Base-by-base conservation (phyloP, 30 jellyfish, hydroid and myxozoan species). In the Hydractinia symbiolongicarpus region DNA sequence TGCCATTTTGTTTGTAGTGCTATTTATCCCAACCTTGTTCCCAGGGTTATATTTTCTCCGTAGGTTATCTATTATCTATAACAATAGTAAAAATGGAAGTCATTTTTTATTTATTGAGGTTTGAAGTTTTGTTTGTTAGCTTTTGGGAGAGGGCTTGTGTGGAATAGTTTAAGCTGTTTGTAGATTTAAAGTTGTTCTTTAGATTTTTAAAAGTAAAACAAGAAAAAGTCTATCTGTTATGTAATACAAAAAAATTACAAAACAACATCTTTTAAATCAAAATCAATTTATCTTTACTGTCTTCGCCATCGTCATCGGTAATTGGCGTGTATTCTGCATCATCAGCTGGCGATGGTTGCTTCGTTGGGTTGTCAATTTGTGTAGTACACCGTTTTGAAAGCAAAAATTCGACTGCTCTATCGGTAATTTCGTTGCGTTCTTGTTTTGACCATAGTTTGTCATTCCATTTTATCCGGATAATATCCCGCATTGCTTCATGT, bases 401-500 rank as follows among this genome's bases (percentile, higher is more conserved):
- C 19, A 7, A 54, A 7, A 6, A 0, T 6, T 64, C 6, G 40
- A 7, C 16, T 64, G 19, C 74, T 7, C 16, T 7, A 6, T 13
- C 17, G 17, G 40, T 64, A 6, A 64, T 64, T 6, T 64, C 74
- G 9, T 13, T 13, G 9, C 74, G 9, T 13, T 64, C 74, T 64
- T 4, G 9, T 0, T 64, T 2, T 51, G 74, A 11, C 90, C 90
- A 82, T 9, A 62, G n/a, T 20, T 60, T 79, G 80, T 86, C 89
- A 55, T 86, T 86, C 7, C 66, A 78, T 30, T 78, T 86, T 4
- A 61, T 60, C 0, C 56, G 5, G 84, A 86, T 57, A 7, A 79
- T 21, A 72, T 86, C 82, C 52, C 73, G 86, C 85, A 86, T 79
- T 14, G 95, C 79, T n/a, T 51, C 68, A 66, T 79, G 89, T 50